A percentile compares a stretch with the other conserved stretches of the same genome.
These are phyloP conservation scores for Hypocryptadius cinnamomeus DNA, from an alignment of 2,113 vertebrate species.

Conservation along the genomic window DNA sequence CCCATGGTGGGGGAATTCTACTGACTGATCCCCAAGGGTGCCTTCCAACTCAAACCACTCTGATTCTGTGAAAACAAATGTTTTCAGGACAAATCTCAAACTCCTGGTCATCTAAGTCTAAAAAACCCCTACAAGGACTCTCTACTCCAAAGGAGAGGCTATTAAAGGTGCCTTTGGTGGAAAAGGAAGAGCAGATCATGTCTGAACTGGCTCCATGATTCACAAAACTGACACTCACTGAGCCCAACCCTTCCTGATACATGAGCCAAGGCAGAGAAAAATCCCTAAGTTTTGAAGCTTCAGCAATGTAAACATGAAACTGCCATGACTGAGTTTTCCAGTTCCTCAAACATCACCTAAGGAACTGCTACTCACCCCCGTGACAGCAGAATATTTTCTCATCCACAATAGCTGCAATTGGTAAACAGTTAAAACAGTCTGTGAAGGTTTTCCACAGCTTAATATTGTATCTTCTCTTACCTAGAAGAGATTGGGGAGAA, in stretches of 20 bases:
- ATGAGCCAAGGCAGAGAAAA: background rate
- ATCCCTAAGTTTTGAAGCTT: background rate
- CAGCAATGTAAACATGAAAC: background rate
- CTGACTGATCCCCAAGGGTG: background rate
- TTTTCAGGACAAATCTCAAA: background rate
- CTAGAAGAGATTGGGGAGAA: slow-evolving; percentile 58
- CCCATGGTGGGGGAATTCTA: background rate
- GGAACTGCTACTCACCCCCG: slow-evolving; percentile 76
- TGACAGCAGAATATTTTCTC: slow-evolving; percentile 99
- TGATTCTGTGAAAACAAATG: background rate
- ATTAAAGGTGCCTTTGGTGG: background rate
- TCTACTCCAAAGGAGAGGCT: background rate
- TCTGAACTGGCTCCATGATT: background rate
- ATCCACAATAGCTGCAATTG: slow-evolving; percentile 96
- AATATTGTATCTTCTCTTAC: slow-evolving; percentile 98
- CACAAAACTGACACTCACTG: background rate
- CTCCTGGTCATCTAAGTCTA: background rate
- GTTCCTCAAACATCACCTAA: background rate
- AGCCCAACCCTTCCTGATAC: background rate
- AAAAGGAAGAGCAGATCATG: background rate
- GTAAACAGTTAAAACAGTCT: slow-evolving; percentile 98
- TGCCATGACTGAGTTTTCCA: background rate
- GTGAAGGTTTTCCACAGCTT: slow-evolving; percentile 99
- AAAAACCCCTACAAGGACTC: background rate
- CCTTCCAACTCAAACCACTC: background rate